phyloP scores from a whole-genome alignment of 2,113 vertebrate species.

The Seriola rivoliana region DNA sequence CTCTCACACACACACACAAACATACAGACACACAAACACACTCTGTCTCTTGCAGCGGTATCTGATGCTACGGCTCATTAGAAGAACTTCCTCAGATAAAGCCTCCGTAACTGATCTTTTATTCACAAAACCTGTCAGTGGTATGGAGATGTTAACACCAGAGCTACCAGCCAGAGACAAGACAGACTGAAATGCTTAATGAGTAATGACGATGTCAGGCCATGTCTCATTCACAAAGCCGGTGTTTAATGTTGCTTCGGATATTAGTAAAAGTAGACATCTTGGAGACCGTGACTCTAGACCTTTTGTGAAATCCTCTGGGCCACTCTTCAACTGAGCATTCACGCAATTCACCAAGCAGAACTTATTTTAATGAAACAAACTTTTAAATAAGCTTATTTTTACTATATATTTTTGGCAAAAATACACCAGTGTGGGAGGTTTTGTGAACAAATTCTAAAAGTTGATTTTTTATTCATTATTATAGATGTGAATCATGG shows the following conservation, averaged over 20 bases:
- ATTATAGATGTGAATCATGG: conserved; percentile 12
- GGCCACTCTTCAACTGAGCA: background rate
- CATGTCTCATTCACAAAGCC: background rate
- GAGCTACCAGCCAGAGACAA: conserved; percentile 50
- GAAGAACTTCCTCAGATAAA: conserved; percentile 66
- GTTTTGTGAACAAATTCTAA: background rate
- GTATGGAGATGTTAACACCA: conserved; percentile 43
- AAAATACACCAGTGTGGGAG: background rate
- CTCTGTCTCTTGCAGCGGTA: conserved; percentile 28
- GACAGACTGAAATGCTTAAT: conserved; percentile 29
- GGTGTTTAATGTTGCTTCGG: conserved; percentile 15
- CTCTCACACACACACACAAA: background rate
- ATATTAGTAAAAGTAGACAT: background rate
- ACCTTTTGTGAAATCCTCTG: conserved; percentile 12
- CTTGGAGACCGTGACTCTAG: background rate
- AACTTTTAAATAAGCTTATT: background rate
- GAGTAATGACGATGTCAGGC: conserved; percentile 44
- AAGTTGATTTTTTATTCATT: conserved; percentile 27
- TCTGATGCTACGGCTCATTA: conserved; percentile 71
- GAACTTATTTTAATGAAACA: background rate
- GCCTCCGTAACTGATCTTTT: conserved; percentile 66
- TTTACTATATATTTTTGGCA: background rate
- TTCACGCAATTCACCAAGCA: conserved; percentile 5
- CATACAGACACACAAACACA: background rate
- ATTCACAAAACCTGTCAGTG: conserved; percentile 66